A percentile compares a stretch with the other conserved stretches of the same genome.
Conservation (phyloP, 2,888 invertebrate species). For the Lepeophtheirus nordmannii region DNA sequence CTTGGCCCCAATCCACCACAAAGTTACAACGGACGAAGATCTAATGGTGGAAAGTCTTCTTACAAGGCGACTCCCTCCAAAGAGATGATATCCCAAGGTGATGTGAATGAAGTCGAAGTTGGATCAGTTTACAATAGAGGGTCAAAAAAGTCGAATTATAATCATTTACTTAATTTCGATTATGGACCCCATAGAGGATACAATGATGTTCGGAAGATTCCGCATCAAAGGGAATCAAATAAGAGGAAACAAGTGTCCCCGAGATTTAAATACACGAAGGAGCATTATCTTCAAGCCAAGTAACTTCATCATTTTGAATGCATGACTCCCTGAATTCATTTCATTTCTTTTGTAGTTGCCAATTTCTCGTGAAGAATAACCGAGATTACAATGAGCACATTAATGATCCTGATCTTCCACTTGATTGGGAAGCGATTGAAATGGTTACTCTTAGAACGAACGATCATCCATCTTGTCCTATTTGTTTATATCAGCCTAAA, state of each 20-base stretch:
- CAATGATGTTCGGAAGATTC: constrained; percentile 30
- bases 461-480: constrained; percentile 64
- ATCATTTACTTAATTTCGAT: constrained; percentile 83
- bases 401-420: constrained; percentile 68
- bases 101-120: constrained; percentile 47
- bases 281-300: constrained; percentile 87
- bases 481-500: constrained; percentile 69
- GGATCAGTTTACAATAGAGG: constrained; percentile 67
- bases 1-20: too few relatives aligned
- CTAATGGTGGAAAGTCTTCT: too few relatives aligned
- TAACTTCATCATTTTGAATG: constrained; percentile 38
- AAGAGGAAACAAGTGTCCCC: constrained; percentile 39
- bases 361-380: constrained; percentile 73
- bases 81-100: background rate
- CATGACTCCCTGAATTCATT: constrained; percentile 15
- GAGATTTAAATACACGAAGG: constrained; percentile 60
- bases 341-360: constrained; percentile 50
- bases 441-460: constrained; percentile 60
- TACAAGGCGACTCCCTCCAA: background rate
- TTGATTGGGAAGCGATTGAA: constrained; percentile 81
- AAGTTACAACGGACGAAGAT: too few relatives aligned
- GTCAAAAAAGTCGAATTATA: constrained; percentile 73
- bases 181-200: constrained; percentile 47
- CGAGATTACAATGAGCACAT: constrained; percentile 62
- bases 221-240: constrained; percentile 26